Evolutionary conservation across 2,113 vertebrate species (phyloP), one percentile per base, ranked within the genome.

Genomic region (Aphyosemion australe): DNA sequence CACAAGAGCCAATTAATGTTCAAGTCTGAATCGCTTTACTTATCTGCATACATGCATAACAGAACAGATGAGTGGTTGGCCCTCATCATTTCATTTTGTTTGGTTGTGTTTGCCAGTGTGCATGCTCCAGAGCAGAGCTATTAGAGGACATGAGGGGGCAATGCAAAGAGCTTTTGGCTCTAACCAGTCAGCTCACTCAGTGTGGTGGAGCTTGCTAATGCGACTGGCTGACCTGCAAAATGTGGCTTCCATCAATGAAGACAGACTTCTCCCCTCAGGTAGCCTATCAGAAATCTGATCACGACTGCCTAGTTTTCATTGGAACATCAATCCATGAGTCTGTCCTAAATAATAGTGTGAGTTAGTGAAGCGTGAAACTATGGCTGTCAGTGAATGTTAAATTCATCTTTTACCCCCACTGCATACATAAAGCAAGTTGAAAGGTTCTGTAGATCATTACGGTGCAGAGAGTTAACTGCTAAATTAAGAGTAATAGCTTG

Each of bases 211-310:
- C 69, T 68, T 82, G 67, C 57, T 81, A 79, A 85, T 88, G 69
- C 2, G n/a, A 72, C 84, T 80, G 71, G 71, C 56, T 54, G 50
- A 67, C 53, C 76, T 72, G 65, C 1, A 9, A 75, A 43, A 70
- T 66, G 75, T 21, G 52, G 72, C 20, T 65, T 69, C 65, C 76
- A 48, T 82, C 71, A 48, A 72, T 72, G 64, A 81, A 85, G 77
- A 74, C 65, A 51, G 76, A 79, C 74, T 79, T 79, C 62, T 70
- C 55, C 62, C 74, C 76, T 80, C 78, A 79, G 87, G 82, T 79
- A 80, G 60, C 73, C 52, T 52, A 82, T 88, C 68, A 82, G 63
- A 61, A 88, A 67, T 67, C 86, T 51, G 65, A 76, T 84, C 83
- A 85, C 61, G 58, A 78, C 32, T 9, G 14, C 58, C 41, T 50